phyloP scores from a whole-genome alignment of 2,797 vertebrate species.

The Enteromius trimaculatus region DNA sequence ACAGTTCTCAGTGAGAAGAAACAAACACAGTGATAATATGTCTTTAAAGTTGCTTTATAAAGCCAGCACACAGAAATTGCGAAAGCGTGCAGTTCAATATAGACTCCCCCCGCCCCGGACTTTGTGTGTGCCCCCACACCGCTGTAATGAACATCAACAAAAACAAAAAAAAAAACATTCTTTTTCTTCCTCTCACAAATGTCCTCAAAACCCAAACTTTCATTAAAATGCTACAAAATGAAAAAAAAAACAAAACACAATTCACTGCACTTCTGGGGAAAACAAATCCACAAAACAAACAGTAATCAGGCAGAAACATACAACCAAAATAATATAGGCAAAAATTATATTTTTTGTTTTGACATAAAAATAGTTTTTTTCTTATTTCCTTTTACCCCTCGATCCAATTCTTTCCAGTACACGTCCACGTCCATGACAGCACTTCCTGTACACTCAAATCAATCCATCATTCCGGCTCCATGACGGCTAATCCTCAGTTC shows the following conservation, averaged over 20 bases:
- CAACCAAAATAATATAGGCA: slow-evolving; percentile 58
- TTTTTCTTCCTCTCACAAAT: slow-evolving; percentile 68
- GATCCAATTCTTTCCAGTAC: slow-evolving; percentile 61
- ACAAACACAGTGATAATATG: slow-evolving; percentile 72
- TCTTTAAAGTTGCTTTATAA: slow-evolving; percentile 65
- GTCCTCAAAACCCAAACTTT: slow-evolving; percentile 59
- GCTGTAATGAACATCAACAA: slow-evolving; percentile 57
- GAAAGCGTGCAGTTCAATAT: slow-evolving; percentile 59
- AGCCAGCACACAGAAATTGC: slow-evolving; percentile 58
- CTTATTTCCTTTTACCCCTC: slow-evolving; percentile 41
- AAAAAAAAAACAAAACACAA: slow-evolving; percentile 44
- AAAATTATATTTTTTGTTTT: slow-evolving; percentile 53
- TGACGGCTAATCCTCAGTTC: slow-evolving; percentile 29
- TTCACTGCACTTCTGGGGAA: slow-evolving; percentile 52
- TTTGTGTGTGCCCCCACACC: slow-evolving; percentile 34
- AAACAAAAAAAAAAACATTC: slow-evolving; percentile 50
- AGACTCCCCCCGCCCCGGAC: not conserved
- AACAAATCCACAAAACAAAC: slow-evolving; percentile 67
- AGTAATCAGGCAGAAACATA: slow-evolving; percentile 63
- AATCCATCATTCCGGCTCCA: slow-evolving; percentile 61
- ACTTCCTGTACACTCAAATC: slow-evolving; percentile 53
- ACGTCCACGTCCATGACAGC: slow-evolving; percentile 64
- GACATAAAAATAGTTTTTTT: slow-evolving; percentile 56
- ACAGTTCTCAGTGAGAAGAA: slow-evolving; percentile 68
- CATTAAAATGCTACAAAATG: slow-evolving; percentile 43